Evolutionary conservation across 2,113 vertebrate species (phyloP).

Genomic region (Barbus barbus): DNA sequence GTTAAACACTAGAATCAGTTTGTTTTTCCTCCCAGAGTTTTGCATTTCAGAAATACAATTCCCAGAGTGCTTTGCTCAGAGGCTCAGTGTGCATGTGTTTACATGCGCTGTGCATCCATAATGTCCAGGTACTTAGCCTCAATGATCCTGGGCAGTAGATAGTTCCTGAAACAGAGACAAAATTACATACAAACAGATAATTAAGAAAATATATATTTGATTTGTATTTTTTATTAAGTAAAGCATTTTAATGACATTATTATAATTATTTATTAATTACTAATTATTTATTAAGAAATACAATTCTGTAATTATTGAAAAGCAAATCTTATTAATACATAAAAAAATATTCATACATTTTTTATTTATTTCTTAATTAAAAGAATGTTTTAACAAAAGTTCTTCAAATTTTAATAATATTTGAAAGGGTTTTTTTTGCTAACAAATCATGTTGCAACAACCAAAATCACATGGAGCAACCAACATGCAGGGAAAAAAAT

Average conservation of each 20-base stretch:
- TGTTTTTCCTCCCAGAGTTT: constrained; percentile 68
- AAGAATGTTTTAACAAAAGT: background rate
- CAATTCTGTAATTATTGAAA: too few species aligned
- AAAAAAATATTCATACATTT: too few species aligned
- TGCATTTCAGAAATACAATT: constrained; percentile 72
- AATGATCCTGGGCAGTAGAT: constrained; percentile 92
- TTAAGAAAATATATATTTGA: too few species aligned
- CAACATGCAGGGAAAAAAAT: background rate
- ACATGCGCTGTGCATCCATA: constrained; percentile 93
- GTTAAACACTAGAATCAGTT: constrained; percentile 69
- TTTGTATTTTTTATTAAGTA: too few species aligned
- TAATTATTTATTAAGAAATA: too few species aligned
- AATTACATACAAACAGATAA: background rate
- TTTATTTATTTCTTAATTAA: too few species aligned
- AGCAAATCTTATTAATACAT: too few species aligned
- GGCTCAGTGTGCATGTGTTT: constrained; percentile 60
- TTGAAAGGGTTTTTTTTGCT: background rate
- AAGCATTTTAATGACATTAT: too few species aligned
- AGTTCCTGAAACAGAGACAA: constrained; percentile 78
- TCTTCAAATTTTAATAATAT: too few species aligned
- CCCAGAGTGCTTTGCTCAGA: constrained; percentile 54
- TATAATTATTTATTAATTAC: too few species aligned
- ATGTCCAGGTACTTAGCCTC: constrained; percentile 96
- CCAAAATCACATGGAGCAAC: too few species aligned
- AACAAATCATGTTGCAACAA: background rate